phyloP scores from a whole-genome alignment of 1,140 invertebrate species.

The Drosophila micromelanica region DNA sequence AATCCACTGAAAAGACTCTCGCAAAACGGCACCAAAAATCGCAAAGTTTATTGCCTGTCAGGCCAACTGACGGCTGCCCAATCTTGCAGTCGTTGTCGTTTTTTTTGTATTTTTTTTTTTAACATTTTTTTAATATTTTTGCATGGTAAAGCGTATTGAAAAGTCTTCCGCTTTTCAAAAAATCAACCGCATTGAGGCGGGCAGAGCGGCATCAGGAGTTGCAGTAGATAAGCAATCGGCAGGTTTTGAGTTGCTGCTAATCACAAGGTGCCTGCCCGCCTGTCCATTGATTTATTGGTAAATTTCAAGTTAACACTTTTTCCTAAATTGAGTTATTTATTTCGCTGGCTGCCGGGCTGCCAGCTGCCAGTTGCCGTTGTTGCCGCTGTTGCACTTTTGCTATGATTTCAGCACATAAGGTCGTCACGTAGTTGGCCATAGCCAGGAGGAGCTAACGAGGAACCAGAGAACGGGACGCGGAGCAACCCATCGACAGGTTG shows the following conservation, averaged over 20 bases:
- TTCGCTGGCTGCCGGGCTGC: slow-evolving; percentile 39
- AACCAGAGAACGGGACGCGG: background rate
- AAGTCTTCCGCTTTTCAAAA: slow-evolving; percentile 61
- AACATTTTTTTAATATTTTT: slow-evolving; percentile 6
- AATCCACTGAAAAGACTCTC: background rate
- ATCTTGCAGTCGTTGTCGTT: slow-evolving; percentile 47
- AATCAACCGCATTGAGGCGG: slow-evolving; percentile 11
- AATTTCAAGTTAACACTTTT: slow-evolving; percentile 78
- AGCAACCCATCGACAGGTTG: background rate
- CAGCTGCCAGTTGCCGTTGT: slow-evolving; percentile 17
- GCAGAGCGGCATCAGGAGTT: slow-evolving; percentile 7
- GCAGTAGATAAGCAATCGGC: slow-evolving; percentile 62
- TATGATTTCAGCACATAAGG: slow-evolving; percentile 43
- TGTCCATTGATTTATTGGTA: slow-evolving; percentile 71
- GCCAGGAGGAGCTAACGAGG: slow-evolving; percentile 18
- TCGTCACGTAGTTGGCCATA: slow-evolving; percentile 49
- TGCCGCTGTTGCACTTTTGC: slow-evolving; percentile 26
- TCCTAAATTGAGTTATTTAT: slow-evolving; percentile 79
- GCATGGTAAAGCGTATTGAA: slow-evolving; percentile 55
- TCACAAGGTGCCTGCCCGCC: slow-evolving; percentile 59
- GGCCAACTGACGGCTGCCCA: slow-evolving; percentile 67
- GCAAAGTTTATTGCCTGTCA: slow-evolving; percentile 70
- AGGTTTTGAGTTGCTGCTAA: slow-evolving; percentile 55
- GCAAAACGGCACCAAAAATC: slow-evolving; percentile 40
- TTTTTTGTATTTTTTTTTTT: slow-evolving; percentile 1